Percentiles rank a stretch among this genome's conserved stretches.
These are phyloP conservation scores for Zhengitettix transpicula DNA, from an alignment of 2,888 invertebrate genomes.

Conservation along the genomic window DNA sequence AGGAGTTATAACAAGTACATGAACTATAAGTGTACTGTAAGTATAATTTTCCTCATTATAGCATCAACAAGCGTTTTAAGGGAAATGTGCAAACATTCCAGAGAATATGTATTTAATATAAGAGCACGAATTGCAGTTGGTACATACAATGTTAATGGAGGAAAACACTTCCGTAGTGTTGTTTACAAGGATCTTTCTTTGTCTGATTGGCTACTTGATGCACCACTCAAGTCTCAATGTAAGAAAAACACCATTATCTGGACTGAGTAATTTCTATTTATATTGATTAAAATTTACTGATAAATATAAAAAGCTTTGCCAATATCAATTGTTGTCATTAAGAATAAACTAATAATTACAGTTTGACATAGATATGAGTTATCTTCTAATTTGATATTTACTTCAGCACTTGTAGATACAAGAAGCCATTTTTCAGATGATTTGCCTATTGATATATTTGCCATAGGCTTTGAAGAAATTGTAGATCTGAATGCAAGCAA, in stretches of 20 bases:
- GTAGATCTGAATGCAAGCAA: constrained; percentile 97
- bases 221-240: constrained; percentile 37
- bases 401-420: constrained; percentile 25
- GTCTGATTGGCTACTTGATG: constrained; percentile 80
- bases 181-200: constrained; percentile 80
- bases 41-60: constrained; percentile 17
- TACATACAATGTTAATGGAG: constrained; percentile 99
- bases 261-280: too few relatives aligned
- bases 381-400: not conserved
- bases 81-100: constrained; percentile 70
- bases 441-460: constrained; percentile 79
- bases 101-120: constrained; percentile 55
- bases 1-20: too few relatives aligned
- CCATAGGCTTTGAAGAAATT: constrained; percentile 97
- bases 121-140: constrained; percentile 72
- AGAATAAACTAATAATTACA: too few relatives aligned
- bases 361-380: constrained; percentile 7
- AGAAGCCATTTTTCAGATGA: constrained; percentile 24
- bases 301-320: too few relatives aligned
- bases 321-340: too few relatives aligned
- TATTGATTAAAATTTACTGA: too few relatives aligned
- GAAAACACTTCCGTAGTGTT: constrained; percentile 92
- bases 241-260: constrained; percentile 6
- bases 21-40: too few relatives aligned
- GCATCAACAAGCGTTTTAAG: constrained; percentile 67